phyloP scores from a whole-genome alignment of 2,113 vertebrate genomes.

The Microcebus murinus region DNA sequence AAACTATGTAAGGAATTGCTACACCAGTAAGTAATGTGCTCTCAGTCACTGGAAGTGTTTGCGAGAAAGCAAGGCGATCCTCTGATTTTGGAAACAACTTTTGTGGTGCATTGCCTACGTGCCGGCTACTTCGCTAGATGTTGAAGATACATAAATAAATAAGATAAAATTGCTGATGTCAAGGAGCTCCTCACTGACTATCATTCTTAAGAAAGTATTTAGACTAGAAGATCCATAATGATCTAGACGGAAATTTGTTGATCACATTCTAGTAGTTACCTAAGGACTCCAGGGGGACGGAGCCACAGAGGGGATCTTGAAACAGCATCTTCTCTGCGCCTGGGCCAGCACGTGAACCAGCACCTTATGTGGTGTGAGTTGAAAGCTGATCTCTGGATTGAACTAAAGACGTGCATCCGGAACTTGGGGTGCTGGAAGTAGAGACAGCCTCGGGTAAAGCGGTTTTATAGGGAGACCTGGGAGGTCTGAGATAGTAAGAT shows the following conservation, averaged over 20 bases:
- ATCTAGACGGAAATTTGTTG: not conserved
- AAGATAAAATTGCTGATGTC: not conserved
- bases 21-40: not conserved
- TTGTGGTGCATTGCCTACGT: too few species aligned
- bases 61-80: not conserved
- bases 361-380: not conserved
- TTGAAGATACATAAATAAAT: not conserved
- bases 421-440: not conserved
- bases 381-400: not conserved
- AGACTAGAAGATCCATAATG: not conserved
- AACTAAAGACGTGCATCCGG: not conserved
- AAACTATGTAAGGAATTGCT: not conserved
- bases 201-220: not conserved
- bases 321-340: not conserved
- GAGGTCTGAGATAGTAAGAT: not conserved
- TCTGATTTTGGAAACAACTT: not conserved
- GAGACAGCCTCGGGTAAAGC: not conserved
- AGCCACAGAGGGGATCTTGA: not conserved
- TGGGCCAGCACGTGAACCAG: not conserved
- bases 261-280: not conserved
- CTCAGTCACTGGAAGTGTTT: not conserved
- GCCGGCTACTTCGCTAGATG: not conserved
- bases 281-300: not conserved
- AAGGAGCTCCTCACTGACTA: not conserved
- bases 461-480: not conserved